These are phyloP conservation scores for Cryptocephalus primarius DNA, from an alignment of 2,888 invertebrate genomes.

Conservation along the genomic window DNA sequence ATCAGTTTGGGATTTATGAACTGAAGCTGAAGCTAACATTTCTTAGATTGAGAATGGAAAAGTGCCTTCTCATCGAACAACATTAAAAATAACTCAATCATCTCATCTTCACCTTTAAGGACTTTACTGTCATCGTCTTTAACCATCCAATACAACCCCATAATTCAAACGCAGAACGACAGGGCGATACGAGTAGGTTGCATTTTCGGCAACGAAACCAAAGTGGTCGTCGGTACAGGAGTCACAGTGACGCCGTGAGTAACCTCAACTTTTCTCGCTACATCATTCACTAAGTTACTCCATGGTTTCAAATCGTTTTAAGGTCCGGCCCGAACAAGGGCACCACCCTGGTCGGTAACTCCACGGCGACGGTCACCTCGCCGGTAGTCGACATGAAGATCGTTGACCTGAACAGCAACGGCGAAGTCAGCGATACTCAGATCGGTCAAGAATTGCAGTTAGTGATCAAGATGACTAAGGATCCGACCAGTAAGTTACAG, in stretches of 20 bases:
- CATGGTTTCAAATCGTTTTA: conserved; percentile 9
- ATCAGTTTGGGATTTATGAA: no score
- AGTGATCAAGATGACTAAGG: conserved; percentile 42
- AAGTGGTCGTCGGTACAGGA: conserved; percentile 46
- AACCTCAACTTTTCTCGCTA: not conserved
- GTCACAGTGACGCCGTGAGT: conserved; percentile 45
- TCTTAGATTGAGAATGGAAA: no score
- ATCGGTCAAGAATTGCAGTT: conserved; percentile 57
- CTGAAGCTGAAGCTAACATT: no score
- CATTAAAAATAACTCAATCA: no score
- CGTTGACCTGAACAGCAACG: conserved; percentile 44
- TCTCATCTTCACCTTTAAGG: conserved; percentile 35
- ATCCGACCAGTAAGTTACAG: conserved; percentile 14
- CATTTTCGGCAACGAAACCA: conserved; percentile 45
- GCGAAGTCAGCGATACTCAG: conserved; percentile 51
- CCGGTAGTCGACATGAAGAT: conserved; percentile 48
- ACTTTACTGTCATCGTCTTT: conserved; percentile 66
- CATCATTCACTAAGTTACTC: no score
- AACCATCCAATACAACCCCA: conserved; percentile 72
- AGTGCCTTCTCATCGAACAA: no score
- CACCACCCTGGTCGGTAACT: conserved; percentile 40
- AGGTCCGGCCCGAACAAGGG: conserved; percentile 38
- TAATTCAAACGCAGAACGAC: conserved; percentile 78
- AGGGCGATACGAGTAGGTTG: conserved; percentile 71
- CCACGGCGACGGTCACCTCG: conserved; percentile 28